Conservation (phyloP, 2,797 vertebrate genomes). For the Scarus forsteni region DNA sequence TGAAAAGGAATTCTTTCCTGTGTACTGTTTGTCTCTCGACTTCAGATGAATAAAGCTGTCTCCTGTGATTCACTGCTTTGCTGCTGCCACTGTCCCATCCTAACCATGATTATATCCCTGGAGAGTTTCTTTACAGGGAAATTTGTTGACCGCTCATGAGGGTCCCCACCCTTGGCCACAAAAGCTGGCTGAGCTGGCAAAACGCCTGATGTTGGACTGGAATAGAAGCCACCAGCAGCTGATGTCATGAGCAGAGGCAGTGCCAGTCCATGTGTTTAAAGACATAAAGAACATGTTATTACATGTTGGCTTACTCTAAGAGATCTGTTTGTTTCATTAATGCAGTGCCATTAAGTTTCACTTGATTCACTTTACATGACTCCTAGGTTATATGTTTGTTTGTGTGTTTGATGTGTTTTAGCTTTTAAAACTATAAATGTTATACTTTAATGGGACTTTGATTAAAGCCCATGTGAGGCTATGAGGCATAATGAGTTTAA, state of each 20-base stretch:
- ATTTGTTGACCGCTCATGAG: conserved; percentile 66
- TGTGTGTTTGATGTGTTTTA: too few species aligned
- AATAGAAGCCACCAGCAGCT: conserved; percentile 68
- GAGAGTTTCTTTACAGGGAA: conserved; percentile 55
- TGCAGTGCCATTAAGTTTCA: not conserved
- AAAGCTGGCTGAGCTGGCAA: conserved; percentile 56
- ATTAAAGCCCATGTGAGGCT: too few species aligned
- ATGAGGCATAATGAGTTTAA: too few species aligned
- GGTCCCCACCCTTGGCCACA: conserved; percentile 75
- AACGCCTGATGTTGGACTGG: conserved; percentile 56
- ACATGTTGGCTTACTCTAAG: conserved; percentile 16
- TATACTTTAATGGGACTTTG: too few species aligned
- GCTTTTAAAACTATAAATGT: not conserved
- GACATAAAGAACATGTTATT: conserved; percentile 33
- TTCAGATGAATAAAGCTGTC: conserved; percentile 35
- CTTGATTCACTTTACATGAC: not conserved
- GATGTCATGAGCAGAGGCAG: conserved; percentile 70
- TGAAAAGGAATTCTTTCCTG: conserved; percentile 14
- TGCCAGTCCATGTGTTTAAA: conserved; percentile 38
- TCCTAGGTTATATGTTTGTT: not conserved
- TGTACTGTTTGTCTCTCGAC: conserved; percentile 5
- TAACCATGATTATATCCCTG: conserved; percentile 67
- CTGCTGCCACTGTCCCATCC: conserved; percentile 41
- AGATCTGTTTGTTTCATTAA: conserved; percentile 21
- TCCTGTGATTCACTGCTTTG: conserved; percentile 30